phyloP scores from a whole-genome alignment of 2,888 invertebrate species.

The Mythimna ferrago region DNA sequence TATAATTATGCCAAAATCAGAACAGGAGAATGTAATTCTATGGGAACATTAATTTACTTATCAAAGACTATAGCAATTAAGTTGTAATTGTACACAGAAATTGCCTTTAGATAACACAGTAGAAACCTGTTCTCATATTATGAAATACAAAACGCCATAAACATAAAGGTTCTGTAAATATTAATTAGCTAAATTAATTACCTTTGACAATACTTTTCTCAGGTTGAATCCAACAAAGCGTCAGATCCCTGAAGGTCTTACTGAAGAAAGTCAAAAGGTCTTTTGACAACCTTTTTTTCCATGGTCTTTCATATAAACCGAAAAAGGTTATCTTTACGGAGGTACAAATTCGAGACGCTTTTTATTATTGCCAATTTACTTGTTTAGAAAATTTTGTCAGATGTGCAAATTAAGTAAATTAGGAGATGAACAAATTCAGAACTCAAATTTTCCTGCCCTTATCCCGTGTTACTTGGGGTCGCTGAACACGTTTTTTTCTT shows the following conservation, averaged over 20 bases:
- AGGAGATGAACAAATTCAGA: background rate
- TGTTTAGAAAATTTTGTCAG: background rate
- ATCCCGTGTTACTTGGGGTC: no score
- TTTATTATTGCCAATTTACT: constrained; percentile 1
- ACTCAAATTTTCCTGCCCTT: background rate
- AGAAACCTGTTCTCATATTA: background rate
- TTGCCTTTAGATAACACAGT: background rate
- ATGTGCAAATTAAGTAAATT: background rate
- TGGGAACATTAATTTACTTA: constrained; percentile 23
- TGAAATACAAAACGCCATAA: background rate
- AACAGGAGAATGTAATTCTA: background rate
- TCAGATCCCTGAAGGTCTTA: background rate
- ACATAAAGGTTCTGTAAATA: background rate
- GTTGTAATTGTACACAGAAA: constrained; percentile 17
- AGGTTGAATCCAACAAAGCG: background rate
- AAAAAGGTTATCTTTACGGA: constrained; percentile 22
- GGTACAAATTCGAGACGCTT: background rate
- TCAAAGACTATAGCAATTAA: constrained; percentile 15
- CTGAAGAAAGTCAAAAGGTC: constrained; percentile 12
- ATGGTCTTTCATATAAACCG: background rate
- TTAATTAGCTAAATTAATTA: constrained; percentile 1
- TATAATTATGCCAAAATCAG: constrained; percentile 36
- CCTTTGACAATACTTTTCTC: background rate
- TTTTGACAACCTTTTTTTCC: constrained; percentile 19
- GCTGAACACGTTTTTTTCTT: no score